phyloP scores from a whole-genome alignment of 2,113 vertebrate genomes.

The Phalacrocorax pelagicus region DNA sequence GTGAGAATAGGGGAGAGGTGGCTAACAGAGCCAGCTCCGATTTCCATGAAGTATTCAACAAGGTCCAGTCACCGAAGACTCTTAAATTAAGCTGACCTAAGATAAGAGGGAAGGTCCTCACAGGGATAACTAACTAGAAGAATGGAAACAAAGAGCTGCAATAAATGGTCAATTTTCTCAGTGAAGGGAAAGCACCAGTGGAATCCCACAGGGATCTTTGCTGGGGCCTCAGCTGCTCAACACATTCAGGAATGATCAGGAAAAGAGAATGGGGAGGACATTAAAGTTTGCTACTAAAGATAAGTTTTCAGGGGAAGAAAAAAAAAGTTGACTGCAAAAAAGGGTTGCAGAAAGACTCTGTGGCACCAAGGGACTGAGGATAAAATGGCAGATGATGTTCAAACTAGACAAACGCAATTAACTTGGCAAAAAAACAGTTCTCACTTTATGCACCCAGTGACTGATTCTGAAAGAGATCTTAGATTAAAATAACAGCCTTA shows the following conservation, averaged over 20 bases:
- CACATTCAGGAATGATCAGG: background rate
- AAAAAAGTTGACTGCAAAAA: background rate
- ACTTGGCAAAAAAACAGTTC: background rate
- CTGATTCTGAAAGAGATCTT: background rate
- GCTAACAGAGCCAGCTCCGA: background rate
- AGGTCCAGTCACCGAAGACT: background rate
- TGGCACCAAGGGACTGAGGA: background rate
- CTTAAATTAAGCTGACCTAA: background rate
- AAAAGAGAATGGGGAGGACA: background rate
- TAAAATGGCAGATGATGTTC: background rate
- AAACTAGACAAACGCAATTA: background rate
- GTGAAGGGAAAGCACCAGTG: background rate
- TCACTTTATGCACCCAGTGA: background rate
- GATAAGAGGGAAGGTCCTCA: background rate
- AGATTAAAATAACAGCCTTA: background rate
- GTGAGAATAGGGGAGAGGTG: background rate
- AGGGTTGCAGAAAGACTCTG: background rate
- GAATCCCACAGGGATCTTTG: background rate
- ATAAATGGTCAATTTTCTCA: slow-evolving; percentile 18
- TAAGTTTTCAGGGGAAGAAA: background rate
- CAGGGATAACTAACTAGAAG: background rate
- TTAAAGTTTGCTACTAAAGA: background rate
- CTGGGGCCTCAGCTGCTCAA: background rate
- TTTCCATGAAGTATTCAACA: background rate
- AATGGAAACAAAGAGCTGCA: background rate